These are phyloP conservation scores for Synanceia verrucosa DNA, from an alignment of 2,797 vertebrate species.

Conservation along the genomic window DNA sequence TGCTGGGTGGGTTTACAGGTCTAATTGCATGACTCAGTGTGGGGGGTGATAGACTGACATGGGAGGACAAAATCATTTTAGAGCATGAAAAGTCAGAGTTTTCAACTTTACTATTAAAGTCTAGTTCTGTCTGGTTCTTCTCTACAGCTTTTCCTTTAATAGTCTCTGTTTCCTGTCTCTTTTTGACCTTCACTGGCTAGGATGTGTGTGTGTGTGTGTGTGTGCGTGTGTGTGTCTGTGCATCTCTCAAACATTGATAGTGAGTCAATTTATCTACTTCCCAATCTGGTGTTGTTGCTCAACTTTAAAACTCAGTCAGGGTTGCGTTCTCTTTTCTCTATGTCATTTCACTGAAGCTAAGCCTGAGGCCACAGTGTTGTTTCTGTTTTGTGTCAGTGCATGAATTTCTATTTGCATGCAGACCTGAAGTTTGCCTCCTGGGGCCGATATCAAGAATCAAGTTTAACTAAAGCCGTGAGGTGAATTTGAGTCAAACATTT, in stretches of 20 bases:
- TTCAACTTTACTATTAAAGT: not conserved
- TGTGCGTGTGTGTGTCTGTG: not conserved
- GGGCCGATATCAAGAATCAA: not conserved
- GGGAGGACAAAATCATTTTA: slow-evolving; percentile 49
- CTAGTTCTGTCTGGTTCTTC: not conserved
- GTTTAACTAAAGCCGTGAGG: not conserved
- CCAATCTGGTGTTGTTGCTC: not conserved
- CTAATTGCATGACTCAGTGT: slow-evolving; percentile 76
- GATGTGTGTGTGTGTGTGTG: not conserved
- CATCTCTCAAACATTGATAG: not conserved
- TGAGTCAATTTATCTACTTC: not conserved
- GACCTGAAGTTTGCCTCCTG: not conserved
- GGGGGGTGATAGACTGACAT: slow-evolving; percentile 57
- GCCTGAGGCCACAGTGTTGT: not conserved
- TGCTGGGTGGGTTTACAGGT: slow-evolving; percentile 67
- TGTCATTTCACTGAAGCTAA: not conserved
- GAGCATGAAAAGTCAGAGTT: slow-evolving; percentile 31
- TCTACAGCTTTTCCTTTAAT: not conserved
- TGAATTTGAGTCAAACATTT: not conserved
- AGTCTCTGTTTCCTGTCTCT: not conserved
- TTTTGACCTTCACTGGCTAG: slow-evolving; percentile 1
- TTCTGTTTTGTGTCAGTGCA: not conserved
- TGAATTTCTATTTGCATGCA: not conserved
- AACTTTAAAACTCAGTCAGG: slow-evolving; percentile 4
- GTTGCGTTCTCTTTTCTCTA: not conserved